phyloP scores from a whole-genome alignment of 1,140 invertebrate species.

The Conopomorpha cramerella region DNA sequence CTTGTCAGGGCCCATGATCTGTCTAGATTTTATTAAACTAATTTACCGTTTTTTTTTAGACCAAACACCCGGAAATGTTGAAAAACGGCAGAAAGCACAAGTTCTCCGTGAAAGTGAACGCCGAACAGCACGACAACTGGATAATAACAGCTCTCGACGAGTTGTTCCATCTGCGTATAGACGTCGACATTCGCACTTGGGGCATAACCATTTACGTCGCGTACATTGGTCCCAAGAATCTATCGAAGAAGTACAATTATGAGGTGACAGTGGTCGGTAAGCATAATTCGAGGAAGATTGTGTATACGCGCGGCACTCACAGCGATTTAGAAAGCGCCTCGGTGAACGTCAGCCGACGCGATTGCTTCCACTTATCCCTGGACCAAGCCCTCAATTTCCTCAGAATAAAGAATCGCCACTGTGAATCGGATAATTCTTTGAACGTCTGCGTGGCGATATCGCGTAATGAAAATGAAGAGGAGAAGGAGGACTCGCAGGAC shows the following conservation, averaged over 20 bases:
- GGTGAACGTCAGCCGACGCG: conserved; percentile 23
- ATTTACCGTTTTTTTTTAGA: no score
- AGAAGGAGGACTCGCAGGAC: not conserved
- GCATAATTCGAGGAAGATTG: conserved; percentile 20
- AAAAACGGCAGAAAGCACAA: conserved; percentile 20
- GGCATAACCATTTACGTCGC: conserved; percentile 23
- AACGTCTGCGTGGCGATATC: conserved; percentile 26
- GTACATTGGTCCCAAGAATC: conserved; percentile 34
- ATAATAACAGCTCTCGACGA: conserved; percentile 21
- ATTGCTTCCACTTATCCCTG: conserved; percentile 41
- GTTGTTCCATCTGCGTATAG: conserved; percentile 29
- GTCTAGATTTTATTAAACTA: no score
- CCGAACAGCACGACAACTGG: conserved; percentile 26
- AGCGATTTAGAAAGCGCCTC: conserved; percentile 33
- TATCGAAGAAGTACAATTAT: conserved; percentile 24
- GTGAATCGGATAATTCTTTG: conserved; percentile 23
- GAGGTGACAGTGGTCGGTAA: conserved; percentile 26
- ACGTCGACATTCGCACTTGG: conserved; percentile 24
- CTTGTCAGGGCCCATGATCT: no score
- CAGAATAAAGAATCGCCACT: conserved; percentile 19
- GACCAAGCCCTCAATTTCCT: conserved; percentile 37
- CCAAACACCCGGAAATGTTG: conserved; percentile 17
- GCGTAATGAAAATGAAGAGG: conserved; percentile 3
- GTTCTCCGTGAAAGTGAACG: conserved; percentile 27
- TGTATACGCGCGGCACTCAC: conserved; percentile 29